Evolutionary conservation across 2,113 vertebrate species (phyloP).

Genomic region (Semnornis frantzii): DNA sequence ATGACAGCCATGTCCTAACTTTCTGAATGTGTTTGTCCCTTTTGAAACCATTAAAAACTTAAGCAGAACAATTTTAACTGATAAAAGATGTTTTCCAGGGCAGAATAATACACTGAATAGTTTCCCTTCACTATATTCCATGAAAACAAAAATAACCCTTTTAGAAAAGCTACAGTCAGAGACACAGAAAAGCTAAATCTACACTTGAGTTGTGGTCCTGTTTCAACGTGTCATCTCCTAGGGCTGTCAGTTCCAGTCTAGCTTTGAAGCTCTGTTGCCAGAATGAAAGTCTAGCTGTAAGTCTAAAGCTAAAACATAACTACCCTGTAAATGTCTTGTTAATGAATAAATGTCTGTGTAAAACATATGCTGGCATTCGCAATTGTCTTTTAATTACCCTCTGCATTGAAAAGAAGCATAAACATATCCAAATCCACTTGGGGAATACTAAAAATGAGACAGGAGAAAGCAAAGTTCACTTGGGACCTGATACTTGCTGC

Average conservation of each 20-base stretch:
- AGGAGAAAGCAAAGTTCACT: neutral
- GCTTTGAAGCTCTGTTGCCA: neutral
- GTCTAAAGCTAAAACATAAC: neutral
- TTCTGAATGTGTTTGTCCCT: neutral
- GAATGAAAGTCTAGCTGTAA: neutral
- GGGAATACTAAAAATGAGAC: neutral
- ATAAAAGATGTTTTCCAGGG: neutral
- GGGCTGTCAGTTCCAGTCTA: neutral
- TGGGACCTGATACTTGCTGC: neutral
- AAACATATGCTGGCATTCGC: neutral
- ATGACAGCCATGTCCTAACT: neutral
- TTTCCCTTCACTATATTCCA: neutral
- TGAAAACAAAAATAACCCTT: neutral
- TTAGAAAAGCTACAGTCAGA: neutral
- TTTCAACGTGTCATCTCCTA: neutral
- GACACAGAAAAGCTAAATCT: neutral
- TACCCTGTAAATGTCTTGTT: neutral
- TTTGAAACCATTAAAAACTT: neutral
- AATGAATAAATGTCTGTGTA: neutral
- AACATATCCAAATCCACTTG: neutral
- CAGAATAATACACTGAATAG: neutral
- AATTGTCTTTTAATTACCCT: slow-evolving; percentile 2
- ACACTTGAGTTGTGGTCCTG: neutral
- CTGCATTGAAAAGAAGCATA: neutral
- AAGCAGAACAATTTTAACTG: neutral